These are phyloP conservation scores for Argyresthia goedartella DNA, from an alignment of 2,888 invertebrate species.

Conservation along the genomic window DNA sequence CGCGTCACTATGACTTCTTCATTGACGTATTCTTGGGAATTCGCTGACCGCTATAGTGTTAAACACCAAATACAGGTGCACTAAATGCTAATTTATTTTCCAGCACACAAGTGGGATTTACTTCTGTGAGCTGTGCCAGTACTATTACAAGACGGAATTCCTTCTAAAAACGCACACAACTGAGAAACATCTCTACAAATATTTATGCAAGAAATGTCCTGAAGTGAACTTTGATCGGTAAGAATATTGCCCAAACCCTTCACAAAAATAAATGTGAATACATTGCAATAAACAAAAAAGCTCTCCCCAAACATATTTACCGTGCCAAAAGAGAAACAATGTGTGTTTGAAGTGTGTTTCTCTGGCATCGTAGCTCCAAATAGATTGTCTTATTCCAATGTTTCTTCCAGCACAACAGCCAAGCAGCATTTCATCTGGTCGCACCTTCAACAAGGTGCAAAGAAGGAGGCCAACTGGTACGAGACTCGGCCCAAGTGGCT, in stretches of 20 bases:
- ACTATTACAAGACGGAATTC: slow-evolving; percentile 51
- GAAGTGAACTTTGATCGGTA: slow-evolving; percentile 56
- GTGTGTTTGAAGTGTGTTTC: too few species aligned
- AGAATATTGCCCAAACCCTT: slow-evolving; percentile 17
- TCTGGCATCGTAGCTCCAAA: too few species aligned
- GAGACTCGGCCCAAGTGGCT: slow-evolving; percentile 34
- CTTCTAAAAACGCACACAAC: slow-evolving; percentile 49
- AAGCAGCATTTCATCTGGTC: slow-evolving; percentile 47
- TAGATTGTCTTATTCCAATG: too few species aligned
- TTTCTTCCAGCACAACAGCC: slow-evolving; percentile 33
- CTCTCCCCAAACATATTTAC: too few species aligned
- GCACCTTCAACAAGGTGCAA: slow-evolving; percentile 35
- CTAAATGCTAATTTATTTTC: too few species aligned
- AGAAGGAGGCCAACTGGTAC: slow-evolving; percentile 31
- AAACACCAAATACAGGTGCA: too few species aligned
- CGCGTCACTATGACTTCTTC: too few species aligned
- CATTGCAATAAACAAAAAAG: background rate
- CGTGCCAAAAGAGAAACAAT: too few species aligned
- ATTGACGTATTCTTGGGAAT: too few species aligned
- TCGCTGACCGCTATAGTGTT: too few species aligned
- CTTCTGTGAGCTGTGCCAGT: slow-evolving; percentile 42
- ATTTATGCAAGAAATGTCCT: slow-evolving; percentile 52
- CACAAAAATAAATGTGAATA: background rate
- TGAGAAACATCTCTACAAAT: slow-evolving; percentile 58
- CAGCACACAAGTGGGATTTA: slow-evolving; percentile 45